A percentile compares a stretch with the other conserved stretches of the same genome.
Evolutionary conservation across 2,888 invertebrate species (phyloP).

Genomic region (Drosophila dives): DNA sequence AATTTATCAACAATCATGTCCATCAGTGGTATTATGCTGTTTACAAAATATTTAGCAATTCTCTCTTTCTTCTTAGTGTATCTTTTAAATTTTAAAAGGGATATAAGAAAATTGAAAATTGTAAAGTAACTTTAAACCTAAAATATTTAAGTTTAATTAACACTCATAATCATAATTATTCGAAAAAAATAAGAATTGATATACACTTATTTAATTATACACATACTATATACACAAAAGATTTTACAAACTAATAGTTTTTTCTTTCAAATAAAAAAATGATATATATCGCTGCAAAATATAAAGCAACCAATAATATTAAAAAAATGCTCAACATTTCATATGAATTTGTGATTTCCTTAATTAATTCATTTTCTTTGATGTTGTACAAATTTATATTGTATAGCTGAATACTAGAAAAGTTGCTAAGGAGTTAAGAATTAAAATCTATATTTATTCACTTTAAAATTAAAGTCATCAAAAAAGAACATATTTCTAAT

Average conservation of each 20-base stretch:
- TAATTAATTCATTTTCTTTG: not conserved
- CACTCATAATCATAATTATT: not conserved
- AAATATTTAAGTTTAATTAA: not conserved
- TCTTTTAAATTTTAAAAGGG: not conserved
- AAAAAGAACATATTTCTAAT: not conserved
- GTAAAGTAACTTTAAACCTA: not conserved
- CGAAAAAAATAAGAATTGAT: not conserved
- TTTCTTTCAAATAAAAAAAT: not conserved
- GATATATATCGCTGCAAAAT: not conserved
- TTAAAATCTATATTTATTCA: not conserved
- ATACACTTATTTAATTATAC: not conserved
- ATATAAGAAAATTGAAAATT: not conserved
- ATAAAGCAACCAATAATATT: not conserved
- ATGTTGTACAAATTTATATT: not conserved
- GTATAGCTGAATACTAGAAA: not conserved
- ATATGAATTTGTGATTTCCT: not conserved
- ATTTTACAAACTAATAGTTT: not conserved
- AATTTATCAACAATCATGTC: conserved; percentile 25
- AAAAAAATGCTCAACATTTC: not conserved
- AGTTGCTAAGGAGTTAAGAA: not conserved
- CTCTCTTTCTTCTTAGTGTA: not conserved
- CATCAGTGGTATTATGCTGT: not conserved
- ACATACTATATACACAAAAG: too few species aligned
- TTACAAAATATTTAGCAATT: not conserved
- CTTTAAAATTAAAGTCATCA: not conserved